Percentiles rank a stretch among this genome's conserved stretches.
phyloP scores from a whole-genome alignment of 2,888 invertebrate genomes.

The Tetragonula carbonaria region DNA sequence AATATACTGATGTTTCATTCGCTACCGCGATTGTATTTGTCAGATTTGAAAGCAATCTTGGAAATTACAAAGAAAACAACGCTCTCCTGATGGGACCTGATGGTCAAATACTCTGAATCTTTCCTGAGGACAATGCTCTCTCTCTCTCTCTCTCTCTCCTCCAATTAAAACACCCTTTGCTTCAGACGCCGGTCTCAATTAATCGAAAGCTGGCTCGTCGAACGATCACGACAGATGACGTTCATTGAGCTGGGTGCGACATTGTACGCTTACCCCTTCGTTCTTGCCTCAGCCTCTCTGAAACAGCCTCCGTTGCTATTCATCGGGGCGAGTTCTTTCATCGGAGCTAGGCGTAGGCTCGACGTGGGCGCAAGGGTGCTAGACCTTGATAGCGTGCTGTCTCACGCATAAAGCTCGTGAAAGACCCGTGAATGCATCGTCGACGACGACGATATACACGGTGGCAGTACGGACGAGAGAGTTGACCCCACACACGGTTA shows the following conservation, averaged over 20 bases:
- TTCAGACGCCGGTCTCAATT: background rate
- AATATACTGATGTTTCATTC: no score
- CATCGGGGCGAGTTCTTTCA: constrained; percentile 63
- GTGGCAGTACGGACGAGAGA: background rate
- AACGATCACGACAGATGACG: constrained; percentile 47
- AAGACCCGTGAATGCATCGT: constrained; percentile 59
- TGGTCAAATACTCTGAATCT: background rate
- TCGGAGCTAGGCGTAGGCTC: constrained; percentile 39
- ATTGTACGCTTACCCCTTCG: constrained; percentile 55
- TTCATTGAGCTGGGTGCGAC: constrained; percentile 45
- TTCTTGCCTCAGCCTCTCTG: constrained; percentile 47
- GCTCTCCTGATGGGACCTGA: background rate
- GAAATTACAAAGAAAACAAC: no score
- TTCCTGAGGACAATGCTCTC: background rate
- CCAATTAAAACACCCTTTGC: constrained; percentile 25
- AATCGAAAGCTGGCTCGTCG: background rate
- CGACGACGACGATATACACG: constrained; percentile 1
- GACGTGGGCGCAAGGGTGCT: constrained; percentile 68
- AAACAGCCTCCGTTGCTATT: constrained; percentile 65
- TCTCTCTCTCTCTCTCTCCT: background rate
- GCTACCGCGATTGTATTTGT: no score
- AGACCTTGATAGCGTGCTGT: constrained; percentile 73
- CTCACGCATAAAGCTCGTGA: constrained; percentile 68
- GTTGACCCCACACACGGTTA: background rate
- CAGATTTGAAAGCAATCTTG: no score